These are phyloP conservation scores for Ostrea edulis DNA, from an alignment of 1,140 invertebrate genomes.

Conservation along the genomic window DNA sequence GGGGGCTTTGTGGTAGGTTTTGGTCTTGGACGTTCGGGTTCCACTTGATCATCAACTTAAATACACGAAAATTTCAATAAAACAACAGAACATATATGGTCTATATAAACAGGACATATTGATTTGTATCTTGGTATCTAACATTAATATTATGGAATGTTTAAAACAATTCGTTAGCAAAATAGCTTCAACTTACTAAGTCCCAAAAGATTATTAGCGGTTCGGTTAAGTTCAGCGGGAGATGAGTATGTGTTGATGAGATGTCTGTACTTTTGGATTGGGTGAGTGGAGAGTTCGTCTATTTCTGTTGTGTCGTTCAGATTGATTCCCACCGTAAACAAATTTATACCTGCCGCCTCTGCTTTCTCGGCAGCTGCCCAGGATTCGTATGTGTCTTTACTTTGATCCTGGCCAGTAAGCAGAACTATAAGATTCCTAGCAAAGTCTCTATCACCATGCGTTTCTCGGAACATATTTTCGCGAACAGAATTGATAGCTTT, in stretches of 20 bases:
- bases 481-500: constrained; percentile 68
- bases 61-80: not conserved
- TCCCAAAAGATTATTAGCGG: not conserved
- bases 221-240: not conserved
- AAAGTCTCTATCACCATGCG: constrained; percentile 70
- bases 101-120: not conserved
- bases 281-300: constrained; percentile 66
- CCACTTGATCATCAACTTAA: constrained; percentile 13
- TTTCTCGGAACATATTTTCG: constrained; percentile 67
- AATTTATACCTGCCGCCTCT: constrained; percentile 60
- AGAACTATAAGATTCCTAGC: constrained; percentile 71
- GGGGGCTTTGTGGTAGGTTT: not conserved
- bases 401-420: constrained; percentile 69
- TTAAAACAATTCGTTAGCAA: not conserved
- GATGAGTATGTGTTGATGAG: constrained; percentile 43
- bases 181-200: not conserved
- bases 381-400: constrained; percentile 54
- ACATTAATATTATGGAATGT: not conserved
- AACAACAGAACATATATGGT: not conserved
- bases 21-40: constrained; percentile 1
- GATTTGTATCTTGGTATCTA: not conserved
- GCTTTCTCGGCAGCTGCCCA: constrained; percentile 61
- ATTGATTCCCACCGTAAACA: constrained; percentile 71
- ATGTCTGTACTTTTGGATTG: constrained; percentile 57
- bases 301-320: constrained; percentile 66